Evolutionary conservation across 2,113 vertebrate genomes (phyloP).

Genomic region (Cyprinodon brontotheroides): DNA sequence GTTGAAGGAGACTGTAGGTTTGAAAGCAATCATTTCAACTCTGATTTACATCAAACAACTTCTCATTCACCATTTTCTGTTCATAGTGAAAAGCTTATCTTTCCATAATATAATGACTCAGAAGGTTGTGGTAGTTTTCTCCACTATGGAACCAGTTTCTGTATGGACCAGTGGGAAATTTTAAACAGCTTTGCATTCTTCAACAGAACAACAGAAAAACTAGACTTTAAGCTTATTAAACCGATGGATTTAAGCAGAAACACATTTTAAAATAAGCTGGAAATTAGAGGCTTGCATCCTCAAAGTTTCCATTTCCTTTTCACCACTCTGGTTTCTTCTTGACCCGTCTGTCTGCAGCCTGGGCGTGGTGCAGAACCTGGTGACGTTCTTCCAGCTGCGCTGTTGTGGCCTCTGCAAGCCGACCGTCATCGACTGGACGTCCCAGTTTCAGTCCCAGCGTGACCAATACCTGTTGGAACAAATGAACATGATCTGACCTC

Average conservation of each 20-base stretch:
- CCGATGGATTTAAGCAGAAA: neutral
- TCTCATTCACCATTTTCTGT: no score
- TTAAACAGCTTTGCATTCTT: neutral
- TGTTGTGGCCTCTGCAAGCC: conserved; percentile 91
- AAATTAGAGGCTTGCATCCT: neutral
- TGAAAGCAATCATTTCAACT: no score
- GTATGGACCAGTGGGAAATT: neutral
- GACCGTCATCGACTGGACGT: conserved; percentile 88
- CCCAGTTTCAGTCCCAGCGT: conserved; percentile 82
- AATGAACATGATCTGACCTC: conserved; percentile 83
- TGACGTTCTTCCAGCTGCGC: conserved; percentile 90
- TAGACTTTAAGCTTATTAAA: neutral
- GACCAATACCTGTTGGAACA: conserved; percentile 76
- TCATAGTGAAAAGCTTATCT: no score
- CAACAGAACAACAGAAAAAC: no score
- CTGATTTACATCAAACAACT: no score
- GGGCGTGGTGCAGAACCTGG: conserved; percentile 88
- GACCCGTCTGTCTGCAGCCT: conserved; percentile 70
- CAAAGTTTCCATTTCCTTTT: neutral
- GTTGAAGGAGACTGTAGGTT: no score
- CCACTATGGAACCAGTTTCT: no score
- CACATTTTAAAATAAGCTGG: neutral
- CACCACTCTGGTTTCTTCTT: neutral
- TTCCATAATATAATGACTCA: no score
- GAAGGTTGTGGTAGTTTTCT: no score